A percentile compares a stretch with the other conserved stretches of the same genome.
Evolutionary conservation across 2,797 vertebrate species (phyloP).

Genomic region (Lindbergichthys nudifrons): DNA sequence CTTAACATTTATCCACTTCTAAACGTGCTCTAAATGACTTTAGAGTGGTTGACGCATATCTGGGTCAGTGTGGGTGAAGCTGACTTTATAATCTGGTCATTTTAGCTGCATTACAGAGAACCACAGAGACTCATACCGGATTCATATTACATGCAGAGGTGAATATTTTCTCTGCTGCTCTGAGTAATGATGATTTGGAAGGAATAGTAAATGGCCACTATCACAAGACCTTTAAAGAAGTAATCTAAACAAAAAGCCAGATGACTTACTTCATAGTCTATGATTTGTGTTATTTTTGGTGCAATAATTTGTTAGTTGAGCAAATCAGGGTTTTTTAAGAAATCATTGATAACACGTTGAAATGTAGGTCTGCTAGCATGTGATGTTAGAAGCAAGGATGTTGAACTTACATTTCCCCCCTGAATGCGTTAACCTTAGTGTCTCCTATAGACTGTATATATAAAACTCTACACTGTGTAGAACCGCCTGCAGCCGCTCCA

Average conservation of each 20-base stretch:
- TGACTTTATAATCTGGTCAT: conserved; percentile 18
- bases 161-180: neutral
- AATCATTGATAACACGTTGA: no score
- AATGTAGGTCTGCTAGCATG: neutral
- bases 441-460: no score
- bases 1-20: conserved; percentile 49
- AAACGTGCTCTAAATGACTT: conserved; percentile 32
- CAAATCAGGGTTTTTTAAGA: no score
- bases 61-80: neutral
- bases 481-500: neutral
- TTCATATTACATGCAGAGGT: conserved; percentile 17
- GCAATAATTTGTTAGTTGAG: no score
- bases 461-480: neutral
- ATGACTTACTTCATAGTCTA: neutral
- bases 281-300: no score
- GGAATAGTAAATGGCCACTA: neutral
- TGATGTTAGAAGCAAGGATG: neutral
- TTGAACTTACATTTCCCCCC: neutral
- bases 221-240: neutral
- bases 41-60: conserved; percentile 8
- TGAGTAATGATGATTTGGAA: neutral
- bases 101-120: conserved; percentile 25
- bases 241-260: no score
- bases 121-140: conserved; percentile 3
- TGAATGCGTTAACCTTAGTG: neutral